Percentiles rank a stretch among this genome's conserved stretches.
Evolutionary conservation across 2,113 vertebrate species (phyloP).

Genomic region (Pampusana beccarii): DNA sequence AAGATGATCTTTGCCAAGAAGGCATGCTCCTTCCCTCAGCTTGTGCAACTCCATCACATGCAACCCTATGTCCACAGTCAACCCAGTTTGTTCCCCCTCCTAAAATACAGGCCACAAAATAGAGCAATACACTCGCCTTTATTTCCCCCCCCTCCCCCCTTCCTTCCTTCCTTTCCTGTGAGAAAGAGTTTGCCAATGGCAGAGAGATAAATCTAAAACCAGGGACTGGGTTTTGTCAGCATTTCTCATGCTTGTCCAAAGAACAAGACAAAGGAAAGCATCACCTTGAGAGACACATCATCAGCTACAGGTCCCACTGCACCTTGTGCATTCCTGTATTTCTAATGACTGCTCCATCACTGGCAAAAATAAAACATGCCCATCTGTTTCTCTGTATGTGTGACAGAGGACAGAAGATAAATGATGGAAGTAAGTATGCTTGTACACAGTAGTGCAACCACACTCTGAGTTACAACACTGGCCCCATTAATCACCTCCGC

Average conservation of each 20-base stretch:
- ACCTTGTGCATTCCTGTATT: background rate
- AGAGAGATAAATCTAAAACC: background rate
- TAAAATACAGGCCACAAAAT: background rate
- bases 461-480: conserved; percentile 34
- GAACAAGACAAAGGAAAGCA: background rate
- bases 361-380: background rate
- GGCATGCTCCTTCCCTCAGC: background rate
- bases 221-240: background rate
- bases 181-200: background rate
- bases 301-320: background rate
- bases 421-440: conserved; percentile 14
- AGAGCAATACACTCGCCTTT: background rate
- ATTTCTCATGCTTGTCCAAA: background rate
- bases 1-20: background rate
- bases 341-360: background rate
- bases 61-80: background rate
- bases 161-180: background rate
- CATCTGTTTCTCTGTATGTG: accelerated
- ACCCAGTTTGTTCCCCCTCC: background rate
- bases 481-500: conserved; percentile 52
- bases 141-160: no score
- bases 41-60: background rate
- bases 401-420: conserved; percentile 25
- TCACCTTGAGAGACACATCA: background rate
- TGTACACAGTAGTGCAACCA: conserved; percentile 48